phyloP scores from a whole-genome alignment of 1,140 invertebrate genomes.

The Zaprionus camerounensis region DNA sequence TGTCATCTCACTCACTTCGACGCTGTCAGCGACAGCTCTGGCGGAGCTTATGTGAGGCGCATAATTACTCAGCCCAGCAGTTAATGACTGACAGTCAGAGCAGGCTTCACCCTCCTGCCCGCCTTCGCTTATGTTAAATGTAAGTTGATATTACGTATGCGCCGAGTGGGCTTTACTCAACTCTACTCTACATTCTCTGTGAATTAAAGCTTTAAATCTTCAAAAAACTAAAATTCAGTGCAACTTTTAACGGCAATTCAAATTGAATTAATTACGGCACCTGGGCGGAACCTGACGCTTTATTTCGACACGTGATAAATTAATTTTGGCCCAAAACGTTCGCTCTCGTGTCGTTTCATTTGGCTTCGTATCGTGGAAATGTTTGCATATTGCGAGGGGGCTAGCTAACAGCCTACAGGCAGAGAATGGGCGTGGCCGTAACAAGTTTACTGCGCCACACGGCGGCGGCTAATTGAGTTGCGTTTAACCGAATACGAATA shows the following conservation, averaged over 20 bases:
- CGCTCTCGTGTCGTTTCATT: neutral
- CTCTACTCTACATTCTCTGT: neutral
- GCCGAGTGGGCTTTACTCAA: neutral
- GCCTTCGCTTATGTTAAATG: constrained; percentile 22
- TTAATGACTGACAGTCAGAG: constrained; percentile 40
- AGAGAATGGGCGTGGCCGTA: constrained; percentile 51
- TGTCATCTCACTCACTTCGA: constrained; percentile 7
- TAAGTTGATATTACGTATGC: constrained; percentile 46
- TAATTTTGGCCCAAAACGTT: constrained; percentile 70
- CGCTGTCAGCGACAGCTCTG: constrained; percentile 18
- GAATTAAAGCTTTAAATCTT: neutral
- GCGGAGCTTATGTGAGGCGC: constrained; percentile 7
- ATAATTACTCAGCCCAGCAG: constrained; percentile 36
- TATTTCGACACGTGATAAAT: constrained; percentile 81
- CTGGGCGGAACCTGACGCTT: constrained; percentile 49
- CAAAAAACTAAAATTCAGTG: neutral
- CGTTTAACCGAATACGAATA: constrained; percentile 44
- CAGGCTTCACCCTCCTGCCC: neutral
- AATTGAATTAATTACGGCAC: constrained; percentile 76
- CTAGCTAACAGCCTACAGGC: constrained; percentile 5
- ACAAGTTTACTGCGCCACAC: constrained; percentile 62
- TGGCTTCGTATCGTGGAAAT: constrained; percentile 31
- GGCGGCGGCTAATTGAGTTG: constrained; percentile 71
- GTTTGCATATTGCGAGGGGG: constrained; percentile 59
- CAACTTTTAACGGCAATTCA: neutral